phyloP scores from a whole-genome alignment of 1,140 invertebrate species.

The Solen grandis region DNA sequence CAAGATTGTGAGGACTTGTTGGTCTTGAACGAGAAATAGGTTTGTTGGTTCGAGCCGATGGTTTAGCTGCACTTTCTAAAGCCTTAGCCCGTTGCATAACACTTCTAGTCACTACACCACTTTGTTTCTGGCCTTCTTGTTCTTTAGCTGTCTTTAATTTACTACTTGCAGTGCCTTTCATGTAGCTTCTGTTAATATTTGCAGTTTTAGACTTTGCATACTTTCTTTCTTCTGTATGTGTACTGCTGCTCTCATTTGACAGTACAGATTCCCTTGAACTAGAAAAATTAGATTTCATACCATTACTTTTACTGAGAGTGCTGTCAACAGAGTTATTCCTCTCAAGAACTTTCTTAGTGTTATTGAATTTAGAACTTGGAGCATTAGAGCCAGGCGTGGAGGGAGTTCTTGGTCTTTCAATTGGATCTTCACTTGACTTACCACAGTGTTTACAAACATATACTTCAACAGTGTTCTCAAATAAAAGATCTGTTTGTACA shows the following conservation, averaged over 20 bases:
- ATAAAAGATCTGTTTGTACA: conserved; percentile 40
- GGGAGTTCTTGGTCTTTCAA: too few relatives aligned
- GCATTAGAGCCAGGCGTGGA: too few relatives aligned
- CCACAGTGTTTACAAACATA: conserved; percentile 53
- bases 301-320: background rate
- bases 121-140: too few relatives aligned
- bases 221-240: background rate
- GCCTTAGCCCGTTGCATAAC: too few relatives aligned
- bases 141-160: conserved; percentile 20
- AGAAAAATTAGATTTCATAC: background rate
- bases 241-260: background rate
- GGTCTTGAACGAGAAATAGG: background rate
- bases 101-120: too few relatives aligned
- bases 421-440: conserved; percentile 24
- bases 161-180: conserved; percentile 54
- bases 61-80: too few relatives aligned
- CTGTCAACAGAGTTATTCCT: background rate
- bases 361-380: too few relatives aligned
- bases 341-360: background rate
- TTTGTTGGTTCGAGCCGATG: too few relatives aligned
- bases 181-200: conserved; percentile 14
- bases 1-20: background rate
- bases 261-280: conserved; percentile 9
- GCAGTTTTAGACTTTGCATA: conserved; percentile 13
- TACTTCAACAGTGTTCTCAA: conserved; percentile 24